Evolutionary conservation across 2,797 vertebrate genomes (phyloP), one percentile per base, ranked within the genome.

Genomic region (Basileuterus tristriatus): DNA sequence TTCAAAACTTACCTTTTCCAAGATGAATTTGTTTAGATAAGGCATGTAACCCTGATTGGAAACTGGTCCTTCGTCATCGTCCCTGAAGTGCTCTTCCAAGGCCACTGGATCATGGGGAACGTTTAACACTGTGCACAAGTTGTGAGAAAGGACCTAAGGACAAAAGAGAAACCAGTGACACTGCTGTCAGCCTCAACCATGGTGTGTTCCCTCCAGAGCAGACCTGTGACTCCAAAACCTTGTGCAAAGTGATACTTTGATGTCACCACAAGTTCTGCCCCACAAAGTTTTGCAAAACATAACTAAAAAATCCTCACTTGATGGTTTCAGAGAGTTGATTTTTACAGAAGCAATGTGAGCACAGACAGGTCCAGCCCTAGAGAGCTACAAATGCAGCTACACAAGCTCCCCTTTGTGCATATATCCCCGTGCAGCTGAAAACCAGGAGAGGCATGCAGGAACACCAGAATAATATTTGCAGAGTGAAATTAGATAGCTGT

Each of bases 21-120:
- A 98, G 96, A 99, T 99, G 98, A 99, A 99, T 94, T 98, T 99
- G 97, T 99, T 99, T 91, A 99, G 98, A 96, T 99, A 99, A 2
- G 99, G 99, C 99, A 99, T 99, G 98, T 99, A 99, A 21, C 99
- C 99, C 97, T 99, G 99, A 97, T 98, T 99, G 93, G 99, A 99
- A 80, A 99, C 99, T 0, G 99, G 99, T 20, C 99, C 99, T 93
- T 99, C 99, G 9, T 99, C 99, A 22, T 99, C 99, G 2, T 99
- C 99, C 95, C 99, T 98, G 12, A 99, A 99, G 93, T 99, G 99
- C 75, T 99, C 99, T 94, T 99, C 99, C 96, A 99, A 97, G 20
- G 99, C 99, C 87, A 99, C 98, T 0, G 99, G 99, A 96, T 99
- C 99, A 1, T 99, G 99, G 12, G 99, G 99, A 91, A 99, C 99